These are phyloP conservation scores for Prolemur simus DNA, from an alignment of 2,113 vertebrate genomes.

Conservation along the genomic window DNA sequence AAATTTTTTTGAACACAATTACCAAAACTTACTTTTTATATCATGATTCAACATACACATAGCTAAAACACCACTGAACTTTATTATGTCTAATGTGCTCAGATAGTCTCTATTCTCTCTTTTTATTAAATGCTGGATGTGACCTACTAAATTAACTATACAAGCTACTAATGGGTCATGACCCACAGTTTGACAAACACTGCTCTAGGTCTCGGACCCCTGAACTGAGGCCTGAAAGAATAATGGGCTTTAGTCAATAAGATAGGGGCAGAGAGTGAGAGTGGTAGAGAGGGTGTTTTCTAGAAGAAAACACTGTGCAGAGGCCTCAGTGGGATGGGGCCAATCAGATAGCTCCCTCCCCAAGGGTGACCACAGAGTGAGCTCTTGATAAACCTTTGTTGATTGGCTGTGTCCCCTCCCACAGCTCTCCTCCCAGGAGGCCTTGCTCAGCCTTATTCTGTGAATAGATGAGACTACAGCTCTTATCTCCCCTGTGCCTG, in stretches of 20 bases:
- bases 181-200: background rate
- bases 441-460: conserved; percentile 19
- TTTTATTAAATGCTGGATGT: background rate
- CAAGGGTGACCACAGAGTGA: background rate
- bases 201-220: background rate
- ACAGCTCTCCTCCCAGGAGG: background rate
- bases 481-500: conserved; percentile 61
- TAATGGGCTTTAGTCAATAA: background rate
- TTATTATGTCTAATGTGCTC: background rate
- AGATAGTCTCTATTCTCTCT: background rate
- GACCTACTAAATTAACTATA: background rate
- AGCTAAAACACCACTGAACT: background rate
- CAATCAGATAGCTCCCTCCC: conserved; percentile 26
- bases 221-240: background rate
- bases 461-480: background rate
- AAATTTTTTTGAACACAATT: background rate
- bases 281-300: background rate
- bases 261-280: background rate
- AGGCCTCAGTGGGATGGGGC: background rate
- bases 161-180: background rate
- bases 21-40: background rate
- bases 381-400: background rate
- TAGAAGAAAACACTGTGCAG: background rate
- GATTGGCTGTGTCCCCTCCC: background rate
- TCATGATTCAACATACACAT: background rate